These are phyloP conservation scores for Phrynocephalus forsythii DNA, from an alignment of 2,797 vertebrate genomes.

Conservation along the genomic window DNA sequence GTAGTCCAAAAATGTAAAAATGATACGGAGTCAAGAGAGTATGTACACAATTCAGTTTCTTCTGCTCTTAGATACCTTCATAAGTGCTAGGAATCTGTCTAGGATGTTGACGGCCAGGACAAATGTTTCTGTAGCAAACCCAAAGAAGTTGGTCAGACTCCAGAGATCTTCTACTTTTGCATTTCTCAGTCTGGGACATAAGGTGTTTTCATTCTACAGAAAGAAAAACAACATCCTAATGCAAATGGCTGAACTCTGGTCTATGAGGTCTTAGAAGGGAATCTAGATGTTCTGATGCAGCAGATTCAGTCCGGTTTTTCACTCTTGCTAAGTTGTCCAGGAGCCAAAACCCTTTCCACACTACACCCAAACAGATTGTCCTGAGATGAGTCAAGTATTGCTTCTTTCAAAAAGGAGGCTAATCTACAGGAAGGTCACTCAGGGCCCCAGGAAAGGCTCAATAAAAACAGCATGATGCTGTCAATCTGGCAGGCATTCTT, in stretches of 20 bases:
- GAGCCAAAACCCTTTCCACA: background rate
- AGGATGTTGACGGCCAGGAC: conserved; percentile 95
- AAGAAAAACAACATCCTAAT: conserved; percentile 40
- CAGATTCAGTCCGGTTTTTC: background rate
- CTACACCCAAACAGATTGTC: background rate
- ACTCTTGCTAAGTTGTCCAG: background rate
- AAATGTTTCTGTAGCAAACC: conserved; percentile 94
- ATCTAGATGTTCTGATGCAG: background rate
- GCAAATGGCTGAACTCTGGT: background rate
- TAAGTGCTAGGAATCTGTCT: conserved; percentile 96
- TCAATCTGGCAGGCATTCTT: background rate
- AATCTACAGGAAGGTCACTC: background rate
- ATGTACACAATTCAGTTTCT: background rate
- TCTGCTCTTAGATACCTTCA: conserved; percentile 84
- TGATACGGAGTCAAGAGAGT: fast-evolving
- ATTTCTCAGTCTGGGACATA: conserved; percentile 91
- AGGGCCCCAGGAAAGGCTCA: background rate
- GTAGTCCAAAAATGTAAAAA: background rate
- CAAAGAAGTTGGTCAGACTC: conserved; percentile 96
- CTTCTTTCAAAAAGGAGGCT: background rate
- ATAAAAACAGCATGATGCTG: background rate
- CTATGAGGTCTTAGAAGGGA: background rate
- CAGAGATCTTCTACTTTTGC: conserved; percentile 94
- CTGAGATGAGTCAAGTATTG: background rate
- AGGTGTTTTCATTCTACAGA: conserved; percentile 83